Conservation (phyloP, 2,113 vertebrate species). For the Leiothrix lutea region DNA sequence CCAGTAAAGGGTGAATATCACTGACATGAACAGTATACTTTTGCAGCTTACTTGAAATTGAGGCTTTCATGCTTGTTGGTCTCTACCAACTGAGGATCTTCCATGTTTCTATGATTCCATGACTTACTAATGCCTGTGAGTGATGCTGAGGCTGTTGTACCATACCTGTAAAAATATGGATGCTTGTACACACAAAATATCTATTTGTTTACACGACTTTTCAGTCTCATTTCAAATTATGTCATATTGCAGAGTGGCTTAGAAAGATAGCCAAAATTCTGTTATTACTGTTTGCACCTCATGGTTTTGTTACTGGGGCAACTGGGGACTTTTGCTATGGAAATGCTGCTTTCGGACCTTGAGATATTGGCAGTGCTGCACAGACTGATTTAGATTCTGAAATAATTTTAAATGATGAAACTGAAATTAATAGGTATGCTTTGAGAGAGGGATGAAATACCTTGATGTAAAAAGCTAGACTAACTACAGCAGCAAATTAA, state of each 20-base stretch:
- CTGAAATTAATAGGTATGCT: neutral
- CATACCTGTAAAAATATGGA: neutral
- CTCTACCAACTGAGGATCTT: neutral
- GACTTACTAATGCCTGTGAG: neutral
- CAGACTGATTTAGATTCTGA: neutral
- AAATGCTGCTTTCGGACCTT: neutral
- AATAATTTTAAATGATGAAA: neutral
- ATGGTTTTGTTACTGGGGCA: conserved; percentile 18
- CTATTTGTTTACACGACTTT: neutral
- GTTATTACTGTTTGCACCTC: neutral
- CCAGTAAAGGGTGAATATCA: neutral
- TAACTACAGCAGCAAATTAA: neutral
- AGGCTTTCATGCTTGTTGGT: neutral
- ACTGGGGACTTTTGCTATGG: neutral
- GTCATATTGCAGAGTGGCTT: neutral
- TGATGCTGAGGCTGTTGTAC: neutral
- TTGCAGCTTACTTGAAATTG: neutral
- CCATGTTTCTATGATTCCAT: neutral
- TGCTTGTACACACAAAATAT: neutral
- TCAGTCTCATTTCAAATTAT: neutral
- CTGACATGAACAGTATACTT: neutral
- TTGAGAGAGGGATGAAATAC: neutral
- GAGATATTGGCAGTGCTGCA: neutral
- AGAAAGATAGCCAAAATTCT: neutral
- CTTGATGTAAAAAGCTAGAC: neutral